Percentiles rank a stretch among this genome's conserved stretches.
Conservation (phyloP, 2,888 invertebrate species). For the Byasa hedistus region DNA sequence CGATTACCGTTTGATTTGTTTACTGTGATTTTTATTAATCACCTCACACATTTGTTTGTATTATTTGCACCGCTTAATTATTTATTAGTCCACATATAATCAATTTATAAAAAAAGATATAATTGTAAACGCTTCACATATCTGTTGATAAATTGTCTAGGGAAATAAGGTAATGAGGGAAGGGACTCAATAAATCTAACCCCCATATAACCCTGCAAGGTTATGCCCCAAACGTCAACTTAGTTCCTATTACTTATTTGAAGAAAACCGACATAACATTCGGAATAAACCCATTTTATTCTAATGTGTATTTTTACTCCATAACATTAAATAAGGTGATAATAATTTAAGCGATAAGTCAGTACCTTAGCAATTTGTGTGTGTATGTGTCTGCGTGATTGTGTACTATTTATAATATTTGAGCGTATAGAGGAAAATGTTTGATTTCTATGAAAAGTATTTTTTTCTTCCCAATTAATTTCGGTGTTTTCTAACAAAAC, state of each 20-base stretch:
- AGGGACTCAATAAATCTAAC: too few species aligned
- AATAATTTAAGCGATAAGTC: slow-evolving; percentile 73
- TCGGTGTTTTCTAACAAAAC: slow-evolving; percentile 6
- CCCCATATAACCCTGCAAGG: too few species aligned
- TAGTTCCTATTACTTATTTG: slow-evolving; percentile 1
- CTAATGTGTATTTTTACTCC: slow-evolving; percentile 48
- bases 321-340: slow-evolving; percentile 63
- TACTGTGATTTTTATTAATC: slow-evolving; percentile 59
- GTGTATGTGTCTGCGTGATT: slow-evolving; percentile 11
- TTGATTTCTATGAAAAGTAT: background rate
- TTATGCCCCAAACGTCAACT: background rate
- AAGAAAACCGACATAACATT: background rate
- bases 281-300: background rate
- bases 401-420: background rate
- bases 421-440: background rate
- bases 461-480: background rate
- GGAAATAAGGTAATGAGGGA: too few species aligned
- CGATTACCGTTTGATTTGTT: slow-evolving; percentile 29
- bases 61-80: slow-evolving; percentile 28
- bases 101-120: background rate
- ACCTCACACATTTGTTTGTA: slow-evolving; percentile 36
- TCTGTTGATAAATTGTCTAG: too few species aligned
- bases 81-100: background rate
- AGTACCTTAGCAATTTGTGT: slow-evolving; percentile 49
- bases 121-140: too few species aligned